Evolutionary conservation across 2,113 vertebrate genomes (phyloP), one percentile per base, ranked within the genome.

Genomic region (Nibea coibor): DNA sequence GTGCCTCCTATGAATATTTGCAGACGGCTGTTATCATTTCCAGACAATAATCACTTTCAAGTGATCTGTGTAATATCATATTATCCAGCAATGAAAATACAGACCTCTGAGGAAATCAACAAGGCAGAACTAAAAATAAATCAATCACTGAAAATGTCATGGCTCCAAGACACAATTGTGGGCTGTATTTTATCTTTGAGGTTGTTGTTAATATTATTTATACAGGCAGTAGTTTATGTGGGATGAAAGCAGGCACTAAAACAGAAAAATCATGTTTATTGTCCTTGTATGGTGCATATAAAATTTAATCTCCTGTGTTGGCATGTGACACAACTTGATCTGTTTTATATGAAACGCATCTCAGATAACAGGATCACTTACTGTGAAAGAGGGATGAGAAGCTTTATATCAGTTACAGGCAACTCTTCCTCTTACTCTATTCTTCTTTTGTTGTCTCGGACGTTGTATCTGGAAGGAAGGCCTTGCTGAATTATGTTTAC

Each of bases 61-160:
- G 11, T 11, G 19, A 84, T 75, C 72, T 67, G 48, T 75, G 61
- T 80, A 48, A 78, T 81, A 58, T 54, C 74, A 78, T 39, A 68
- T 50, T 39, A 79, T 75, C 20, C 43, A 66, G 53, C 62, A 58
- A 65, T 31, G 67, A 72, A 14, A 39, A 66, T 17, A 45, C 58
- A 61, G 22, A 78, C 61, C 72, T 71, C 72, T 65, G 70, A 73
- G 71, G 69, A 83, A 84, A 75, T 75, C 79, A 82, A 63, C 62
- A 71, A 61, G 56, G 47, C 56, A 58, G 59, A 83, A 56, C 66
- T 63, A 63, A 81, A 86, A 72, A 79, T 68, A 75, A 86, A 48
- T 81, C 81, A 90, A 67, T 86, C 16, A 16, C 16, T 70, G 35
- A 24, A 80, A 86, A 81, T 81, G 66, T 75, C 68, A 83, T 9